These are phyloP conservation scores for Druon quercuslanigerum DNA, from an alignment of 1,140 invertebrate species.

Conservation along the genomic window DNA sequence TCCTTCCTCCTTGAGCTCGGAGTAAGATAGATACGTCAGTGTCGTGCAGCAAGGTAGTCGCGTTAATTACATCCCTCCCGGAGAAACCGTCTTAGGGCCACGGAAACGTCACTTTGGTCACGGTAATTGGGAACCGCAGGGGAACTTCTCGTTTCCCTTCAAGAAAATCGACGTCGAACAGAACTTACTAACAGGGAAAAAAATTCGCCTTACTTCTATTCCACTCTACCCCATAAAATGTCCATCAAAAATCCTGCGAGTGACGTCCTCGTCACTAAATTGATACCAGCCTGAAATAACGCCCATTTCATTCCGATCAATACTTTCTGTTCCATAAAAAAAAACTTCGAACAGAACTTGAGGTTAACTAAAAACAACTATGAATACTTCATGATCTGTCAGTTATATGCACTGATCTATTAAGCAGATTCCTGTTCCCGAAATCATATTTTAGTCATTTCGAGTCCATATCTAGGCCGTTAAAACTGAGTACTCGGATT, in stretches of 20 bases:
- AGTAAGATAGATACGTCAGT: constrained; percentile 67
- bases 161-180: constrained; percentile 14
- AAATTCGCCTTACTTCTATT: neutral
- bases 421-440: too few relatives aligned
- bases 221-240: neutral
- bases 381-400: too few relatives aligned
- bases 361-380: neutral
- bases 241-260: constrained; percentile 1
- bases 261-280: constrained; percentile 3
- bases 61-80: constrained; percentile 67
- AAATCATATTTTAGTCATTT: too few relatives aligned
- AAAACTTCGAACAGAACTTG: neutral
- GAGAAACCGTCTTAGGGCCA: constrained; percentile 58
- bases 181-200: neutral
- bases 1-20: constrained; percentile 38
- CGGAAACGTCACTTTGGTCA: constrained; percentile 59
- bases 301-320: neutral
- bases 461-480: too few relatives aligned
- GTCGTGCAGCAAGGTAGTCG: constrained; percentile 61
- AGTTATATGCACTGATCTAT: too few relatives aligned
- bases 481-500: too few relatives aligned
- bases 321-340: neutral
- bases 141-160: constrained; percentile 34
- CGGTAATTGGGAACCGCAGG: constrained; percentile 67
- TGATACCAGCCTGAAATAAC: neutral